A percentile compares a stretch with the other conserved stretches of the same genome.
These are phyloP conservation scores for Bovichtus diacanthus DNA, from an alignment of 2,797 vertebrate species.

Conservation along the genomic window DNA sequence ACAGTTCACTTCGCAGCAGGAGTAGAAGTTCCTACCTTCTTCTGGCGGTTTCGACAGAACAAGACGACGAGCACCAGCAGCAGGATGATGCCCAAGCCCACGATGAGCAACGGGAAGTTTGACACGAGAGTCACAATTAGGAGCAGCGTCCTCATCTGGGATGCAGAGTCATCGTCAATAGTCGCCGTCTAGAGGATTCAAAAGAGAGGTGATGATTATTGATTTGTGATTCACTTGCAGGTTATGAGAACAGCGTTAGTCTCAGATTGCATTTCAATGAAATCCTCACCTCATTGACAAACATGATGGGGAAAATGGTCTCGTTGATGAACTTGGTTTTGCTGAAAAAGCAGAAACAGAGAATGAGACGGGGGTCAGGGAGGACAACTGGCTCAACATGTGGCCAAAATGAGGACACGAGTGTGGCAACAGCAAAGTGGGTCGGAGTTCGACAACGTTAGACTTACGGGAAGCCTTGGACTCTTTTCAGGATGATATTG, in stretches of 20 bases:
- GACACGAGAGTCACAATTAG: constrained; percentile 84
- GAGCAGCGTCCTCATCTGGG: constrained; percentile 85
- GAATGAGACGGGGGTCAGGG: constrained; percentile 35
- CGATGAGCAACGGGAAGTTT: constrained; percentile 86
- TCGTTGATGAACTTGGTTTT: constrained; percentile 81
- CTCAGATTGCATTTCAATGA: neutral
- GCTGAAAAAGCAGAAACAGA: constrained; percentile 57
- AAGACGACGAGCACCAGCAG: constrained; percentile 84
- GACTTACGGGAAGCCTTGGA: constrained; percentile 87
- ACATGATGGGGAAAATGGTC: constrained; percentile 90
- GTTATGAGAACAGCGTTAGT: neutral
- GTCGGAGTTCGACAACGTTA: constrained; percentile 51
- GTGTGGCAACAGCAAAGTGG: constrained; percentile 50
- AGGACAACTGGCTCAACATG: constrained; percentile 55
- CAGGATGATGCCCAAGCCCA: constrained; percentile 85
- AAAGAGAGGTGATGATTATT: constrained; percentile 7
- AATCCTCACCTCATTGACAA: constrained; percentile 86
- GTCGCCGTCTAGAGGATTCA: constrained; percentile 81
- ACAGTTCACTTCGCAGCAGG: neutral
- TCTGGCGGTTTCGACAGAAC: constrained; percentile 86
- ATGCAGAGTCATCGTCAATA: constrained; percentile 84
- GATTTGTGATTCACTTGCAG: neutral
- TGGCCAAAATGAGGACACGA: constrained; percentile 28
- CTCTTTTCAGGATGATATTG: constrained; percentile 85
- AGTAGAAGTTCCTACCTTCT: constrained; percentile 77